Evolutionary conservation across 2,888 invertebrate species (phyloP).

Genomic region (Clostera curtula): DNA sequence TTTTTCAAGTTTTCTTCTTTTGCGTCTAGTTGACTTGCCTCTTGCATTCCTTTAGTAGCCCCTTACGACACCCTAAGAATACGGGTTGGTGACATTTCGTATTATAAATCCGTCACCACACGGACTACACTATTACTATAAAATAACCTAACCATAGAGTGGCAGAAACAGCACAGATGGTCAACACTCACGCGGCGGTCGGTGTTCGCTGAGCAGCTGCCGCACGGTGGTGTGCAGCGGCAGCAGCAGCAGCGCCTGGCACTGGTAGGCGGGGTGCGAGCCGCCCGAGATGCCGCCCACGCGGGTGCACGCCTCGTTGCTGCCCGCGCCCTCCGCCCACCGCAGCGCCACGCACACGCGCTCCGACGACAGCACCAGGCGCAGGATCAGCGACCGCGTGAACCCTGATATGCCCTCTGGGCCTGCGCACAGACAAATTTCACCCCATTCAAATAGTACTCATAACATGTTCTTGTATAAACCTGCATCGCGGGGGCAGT

Average conservation of each 20-base stretch:
- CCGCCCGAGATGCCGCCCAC: conserved; percentile 78
- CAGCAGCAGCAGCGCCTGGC: conserved; percentile 82
- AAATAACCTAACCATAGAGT: no score
- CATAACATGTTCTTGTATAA: no score
- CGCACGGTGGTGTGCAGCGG: conserved; percentile 85
- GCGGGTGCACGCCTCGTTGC: conserved; percentile 40
- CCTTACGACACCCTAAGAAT: no score
- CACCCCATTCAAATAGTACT: no score
- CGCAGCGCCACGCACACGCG: conserved; percentile 84
- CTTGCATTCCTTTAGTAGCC: no score
- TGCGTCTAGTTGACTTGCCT: no score
- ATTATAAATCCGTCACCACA: no score
- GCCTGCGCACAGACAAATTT: conserved; percentile 25
- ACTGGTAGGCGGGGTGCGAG: conserved; percentile 73
- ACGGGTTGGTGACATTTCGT: no score
- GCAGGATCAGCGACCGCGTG: conserved; percentile 88
- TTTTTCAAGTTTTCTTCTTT: no score
- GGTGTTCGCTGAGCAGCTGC: conserved; percentile 79
- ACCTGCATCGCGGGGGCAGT: no score
- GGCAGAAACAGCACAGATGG: not conserved
- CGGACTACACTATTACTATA: no score
- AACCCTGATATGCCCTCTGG: conserved; percentile 86
- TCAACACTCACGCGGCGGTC: conserved; percentile 41
- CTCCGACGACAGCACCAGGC: conserved; percentile 90
- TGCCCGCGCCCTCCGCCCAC: conserved; percentile 40